A percentile compares a stretch with the other conserved stretches of the same genome.
These are phyloP conservation scores for Neolamprologus caudopunctatus DNA, from an alignment of 2,113 vertebrate genomes.

Conservation along the genomic window DNA sequence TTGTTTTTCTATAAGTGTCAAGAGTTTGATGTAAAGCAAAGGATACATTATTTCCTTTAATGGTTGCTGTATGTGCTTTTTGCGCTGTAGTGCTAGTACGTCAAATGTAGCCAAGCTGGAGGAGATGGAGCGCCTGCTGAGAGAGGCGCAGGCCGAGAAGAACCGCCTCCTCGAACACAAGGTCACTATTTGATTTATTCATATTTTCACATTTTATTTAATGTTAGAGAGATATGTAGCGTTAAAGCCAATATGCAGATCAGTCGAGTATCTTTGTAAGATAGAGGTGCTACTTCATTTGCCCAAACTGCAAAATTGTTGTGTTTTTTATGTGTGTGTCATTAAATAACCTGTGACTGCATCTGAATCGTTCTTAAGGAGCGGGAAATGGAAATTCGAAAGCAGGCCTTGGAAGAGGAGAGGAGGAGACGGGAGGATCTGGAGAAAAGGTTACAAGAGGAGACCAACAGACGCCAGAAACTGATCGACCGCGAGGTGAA, in stretches of 20 bases:
- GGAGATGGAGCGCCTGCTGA: conserved; percentile 93
- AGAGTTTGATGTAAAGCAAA: not conserved
- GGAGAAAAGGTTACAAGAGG: conserved; percentile 87
- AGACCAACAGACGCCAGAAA: conserved; percentile 90
- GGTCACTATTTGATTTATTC: conserved; percentile 55
- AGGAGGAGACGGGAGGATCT: conserved; percentile 83
- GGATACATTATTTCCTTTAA: not conserved
- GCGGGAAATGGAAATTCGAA: conserved; percentile 87
- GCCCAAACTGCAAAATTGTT: not conserved
- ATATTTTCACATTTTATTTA: not conserved
- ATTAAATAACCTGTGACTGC: not conserved
- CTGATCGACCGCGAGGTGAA: conserved; percentile 94
- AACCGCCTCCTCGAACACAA: conserved; percentile 82
- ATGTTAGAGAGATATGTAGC: not conserved
- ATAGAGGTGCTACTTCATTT: not conserved
- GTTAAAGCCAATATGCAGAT: not conserved
- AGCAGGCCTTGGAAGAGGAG: conserved; percentile 88
- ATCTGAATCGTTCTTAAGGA: conserved; percentile 65
- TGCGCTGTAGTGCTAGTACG: conserved; percentile 81
- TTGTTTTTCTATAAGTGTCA: not conserved
- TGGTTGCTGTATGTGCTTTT: not conserved
- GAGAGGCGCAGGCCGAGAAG: conserved; percentile 89
- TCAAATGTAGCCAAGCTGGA: conserved; percentile 88
- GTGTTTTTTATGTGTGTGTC: not conserved
- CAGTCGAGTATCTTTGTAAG: not conserved